These are phyloP conservation scores for Bicyclus anynana DNA, from an alignment of 1,140 invertebrate genomes.

Conservation along the genomic window DNA sequence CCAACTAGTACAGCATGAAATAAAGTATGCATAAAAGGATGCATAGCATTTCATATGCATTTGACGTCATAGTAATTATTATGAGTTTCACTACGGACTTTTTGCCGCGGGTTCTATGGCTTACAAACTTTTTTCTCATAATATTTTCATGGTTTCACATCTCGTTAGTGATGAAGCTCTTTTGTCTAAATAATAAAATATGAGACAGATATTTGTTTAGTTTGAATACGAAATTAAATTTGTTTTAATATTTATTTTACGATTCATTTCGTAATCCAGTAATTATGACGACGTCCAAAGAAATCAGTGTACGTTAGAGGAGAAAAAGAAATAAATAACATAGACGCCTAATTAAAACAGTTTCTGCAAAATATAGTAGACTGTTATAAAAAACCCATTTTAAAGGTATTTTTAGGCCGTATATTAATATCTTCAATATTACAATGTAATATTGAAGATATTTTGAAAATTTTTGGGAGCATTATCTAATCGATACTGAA, in stretches of 20 bases:
- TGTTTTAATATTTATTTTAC: not conserved
- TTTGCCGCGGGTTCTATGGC: constrained; percentile 13
- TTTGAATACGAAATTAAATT: not conserved
- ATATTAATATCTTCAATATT: too few species aligned
- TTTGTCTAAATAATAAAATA: not conserved
- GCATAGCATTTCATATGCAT: not conserved
- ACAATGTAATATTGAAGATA: too few species aligned
- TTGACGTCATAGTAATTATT: constrained; percentile 21
- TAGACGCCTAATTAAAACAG: too few species aligned
- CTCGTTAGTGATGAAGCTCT: constrained; percentile 16
- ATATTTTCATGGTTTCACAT: constrained; percentile 33
- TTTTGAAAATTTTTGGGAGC: too few species aligned
- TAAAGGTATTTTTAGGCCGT: too few species aligned
- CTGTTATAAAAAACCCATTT: too few species aligned
- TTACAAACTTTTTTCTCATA: constrained; percentile 27
- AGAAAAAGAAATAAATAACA: too few species aligned
- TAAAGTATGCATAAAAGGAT: not conserved
- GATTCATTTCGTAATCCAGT: not conserved
- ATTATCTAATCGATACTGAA: too few species aligned
- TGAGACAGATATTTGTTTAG: not conserved
- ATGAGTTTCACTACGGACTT: constrained; percentile 11
- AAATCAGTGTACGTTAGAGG: too few species aligned
- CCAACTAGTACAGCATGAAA: too few species aligned
- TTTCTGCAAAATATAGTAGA: too few species aligned
- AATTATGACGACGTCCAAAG: too few species aligned